Evolutionary conservation across 1,140 invertebrate genomes (phyloP).

Genomic region (Gonatopus flavifemur): DNA sequence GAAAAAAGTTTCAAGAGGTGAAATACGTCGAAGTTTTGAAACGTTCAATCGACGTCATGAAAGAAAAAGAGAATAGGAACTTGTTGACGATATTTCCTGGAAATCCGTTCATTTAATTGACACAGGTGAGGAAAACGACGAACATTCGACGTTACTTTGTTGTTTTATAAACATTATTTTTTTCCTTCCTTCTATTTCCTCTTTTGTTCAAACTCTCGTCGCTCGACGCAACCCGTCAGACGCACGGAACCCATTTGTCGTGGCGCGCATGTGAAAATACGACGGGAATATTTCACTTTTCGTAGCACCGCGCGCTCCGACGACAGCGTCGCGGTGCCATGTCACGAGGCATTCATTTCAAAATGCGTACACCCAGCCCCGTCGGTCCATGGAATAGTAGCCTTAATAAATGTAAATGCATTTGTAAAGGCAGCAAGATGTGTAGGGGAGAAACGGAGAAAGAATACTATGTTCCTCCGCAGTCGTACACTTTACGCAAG

Average conservation of each 20-base stretch:
- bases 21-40: too few species aligned
- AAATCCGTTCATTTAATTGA: too few species aligned
- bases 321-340: conserved; percentile 57
- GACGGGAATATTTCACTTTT: conserved; percentile 59
- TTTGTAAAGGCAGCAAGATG: conserved; percentile 52
- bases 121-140: too few species aligned
- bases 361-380: conserved; percentile 41
- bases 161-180: conserved; percentile 14
- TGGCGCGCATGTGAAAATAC: conserved; percentile 54
- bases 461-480: background rate
- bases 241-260: conserved; percentile 56
- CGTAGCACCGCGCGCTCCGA: conserved; percentile 45
- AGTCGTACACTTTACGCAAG: background rate
- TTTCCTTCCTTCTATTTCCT: conserved; percentile 1
- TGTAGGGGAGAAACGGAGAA: conserved; percentile 6
- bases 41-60: background rate
- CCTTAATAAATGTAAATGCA: conserved; percentile 56
- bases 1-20: too few species aligned
- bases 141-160: too few species aligned
- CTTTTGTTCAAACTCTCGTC: conserved; percentile 18
- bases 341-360: conserved; percentile 52
- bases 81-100: too few species aligned
- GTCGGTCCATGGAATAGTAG: conserved; percentile 41
- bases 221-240: conserved; percentile 44
- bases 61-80: background rate